Evolutionary conservation across 2,113 vertebrate genomes (phyloP).

Genomic region (Desmodus rotundus): DNA sequence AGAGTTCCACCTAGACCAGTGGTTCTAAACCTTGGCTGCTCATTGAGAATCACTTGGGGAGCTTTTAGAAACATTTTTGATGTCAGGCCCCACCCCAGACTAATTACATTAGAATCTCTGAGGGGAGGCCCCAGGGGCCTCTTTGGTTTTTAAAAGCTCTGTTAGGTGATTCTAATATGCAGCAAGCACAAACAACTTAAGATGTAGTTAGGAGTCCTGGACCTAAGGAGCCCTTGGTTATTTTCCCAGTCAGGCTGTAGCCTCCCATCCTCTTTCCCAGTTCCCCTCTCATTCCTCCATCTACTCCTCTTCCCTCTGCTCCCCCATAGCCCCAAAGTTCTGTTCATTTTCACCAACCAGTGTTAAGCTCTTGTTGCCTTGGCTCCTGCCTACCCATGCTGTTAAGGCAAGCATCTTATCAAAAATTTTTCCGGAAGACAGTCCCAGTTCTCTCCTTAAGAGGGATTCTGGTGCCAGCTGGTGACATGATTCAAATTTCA

Average conservation of each 20-base stretch:
- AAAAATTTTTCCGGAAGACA: constrained; percentile 30
- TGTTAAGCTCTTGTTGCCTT: neutral
- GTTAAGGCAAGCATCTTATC: constrained; percentile 43
- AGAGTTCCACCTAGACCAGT: neutral
- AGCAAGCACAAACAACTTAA: neutral
- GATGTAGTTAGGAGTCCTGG: neutral
- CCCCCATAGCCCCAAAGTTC: neutral
- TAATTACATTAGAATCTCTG: neutral
- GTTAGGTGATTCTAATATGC: neutral
- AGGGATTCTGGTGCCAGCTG: constrained; percentile 30
- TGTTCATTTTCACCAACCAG: neutral
- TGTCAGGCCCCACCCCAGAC: neutral
- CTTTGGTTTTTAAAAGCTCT: neutral
- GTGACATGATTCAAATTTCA: constrained; percentile 50
- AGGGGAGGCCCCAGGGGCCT: neutral
- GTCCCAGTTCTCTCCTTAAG: neutral
- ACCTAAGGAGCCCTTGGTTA: neutral
- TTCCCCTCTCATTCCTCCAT: neutral
- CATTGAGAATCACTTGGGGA: neutral
- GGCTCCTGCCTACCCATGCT: neutral
- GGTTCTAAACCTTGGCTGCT: neutral
- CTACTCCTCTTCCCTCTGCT: neutral
- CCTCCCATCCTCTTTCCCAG: neutral
- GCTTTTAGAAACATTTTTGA: neutral
- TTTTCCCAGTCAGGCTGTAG: constrained; percentile 15